phyloP scores from a whole-genome alignment of 1,140 invertebrate species.

The Drosophila kepulauana region DNA sequence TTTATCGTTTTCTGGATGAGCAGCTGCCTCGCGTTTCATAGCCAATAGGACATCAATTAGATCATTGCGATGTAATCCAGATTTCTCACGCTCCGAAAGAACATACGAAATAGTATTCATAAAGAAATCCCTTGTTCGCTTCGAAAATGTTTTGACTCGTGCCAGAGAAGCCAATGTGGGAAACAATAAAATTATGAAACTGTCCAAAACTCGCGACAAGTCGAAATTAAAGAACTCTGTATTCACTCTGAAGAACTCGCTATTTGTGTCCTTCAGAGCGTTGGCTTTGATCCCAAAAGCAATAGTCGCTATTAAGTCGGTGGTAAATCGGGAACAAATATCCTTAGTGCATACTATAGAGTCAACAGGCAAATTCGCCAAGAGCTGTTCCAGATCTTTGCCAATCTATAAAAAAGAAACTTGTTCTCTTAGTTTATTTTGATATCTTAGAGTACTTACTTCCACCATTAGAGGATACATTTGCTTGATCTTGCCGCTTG shows the following conservation, averaged over 20 bases:
- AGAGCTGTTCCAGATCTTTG: constrained; percentile 52
- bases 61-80: constrained; percentile 74
- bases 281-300: constrained; percentile 87
- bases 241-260: constrained; percentile 82
- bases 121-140: constrained; percentile 64
- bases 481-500: constrained; percentile 86
- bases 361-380: neutral
- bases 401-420: constrained; percentile 45
- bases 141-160: constrained; percentile 60
- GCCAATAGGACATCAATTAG: constrained; percentile 85
- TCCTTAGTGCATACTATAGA: constrained; percentile 70
- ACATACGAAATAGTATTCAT: constrained; percentile 66
- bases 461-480: constrained; percentile 86
- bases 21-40: constrained; percentile 61
- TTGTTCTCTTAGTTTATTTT: neutral
- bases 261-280: constrained; percentile 84
- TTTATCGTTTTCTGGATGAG: constrained; percentile 10
- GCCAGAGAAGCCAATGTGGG: constrained; percentile 48
- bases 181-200: constrained; percentile 84
- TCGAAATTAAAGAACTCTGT: constrained; percentile 85
- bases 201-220: constrained; percentile 85
- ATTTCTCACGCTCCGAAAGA: constrained; percentile 71
- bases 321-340: constrained; percentile 85
- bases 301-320: constrained; percentile 87
- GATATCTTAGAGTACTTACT: constrained; percentile 31